phyloP scores from a whole-genome alignment of 2,113 vertebrate species.

The Mellivora capensis region DNA sequence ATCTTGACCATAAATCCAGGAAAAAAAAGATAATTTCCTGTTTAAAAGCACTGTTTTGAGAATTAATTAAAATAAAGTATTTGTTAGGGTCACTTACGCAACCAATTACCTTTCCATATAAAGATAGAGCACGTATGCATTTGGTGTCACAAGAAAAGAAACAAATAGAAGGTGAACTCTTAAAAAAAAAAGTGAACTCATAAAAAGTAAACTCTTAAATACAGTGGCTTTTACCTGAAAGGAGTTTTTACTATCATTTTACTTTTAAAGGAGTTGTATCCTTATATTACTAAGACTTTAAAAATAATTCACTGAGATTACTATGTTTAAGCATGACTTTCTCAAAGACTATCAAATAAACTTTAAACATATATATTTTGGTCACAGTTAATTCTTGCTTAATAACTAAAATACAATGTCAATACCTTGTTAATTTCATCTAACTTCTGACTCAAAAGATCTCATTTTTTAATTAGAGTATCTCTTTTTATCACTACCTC shows the following conservation, averaged over 20 bases:
- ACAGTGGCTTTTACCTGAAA: background rate
- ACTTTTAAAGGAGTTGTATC: background rate
- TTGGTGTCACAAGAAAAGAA: background rate
- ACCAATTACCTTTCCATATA: background rate
- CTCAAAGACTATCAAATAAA: background rate
- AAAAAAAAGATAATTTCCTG: background rate
- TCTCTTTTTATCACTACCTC: background rate
- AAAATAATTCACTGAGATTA: background rate
- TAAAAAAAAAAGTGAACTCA: background rate
- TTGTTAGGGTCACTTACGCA: background rate
- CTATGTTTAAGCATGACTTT: background rate
- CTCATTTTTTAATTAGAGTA: background rate
- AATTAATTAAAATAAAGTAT: conserved; percentile 27
- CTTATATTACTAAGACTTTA: background rate
- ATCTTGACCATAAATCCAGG: background rate
- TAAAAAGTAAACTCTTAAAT: background rate
- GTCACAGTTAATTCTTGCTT: background rate
- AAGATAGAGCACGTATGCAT: background rate
- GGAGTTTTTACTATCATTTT: background rate
- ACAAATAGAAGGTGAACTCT: background rate
- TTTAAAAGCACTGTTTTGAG: background rate
- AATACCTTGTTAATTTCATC: background rate
- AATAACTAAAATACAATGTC: background rate
- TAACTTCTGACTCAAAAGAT: conserved; percentile 38
- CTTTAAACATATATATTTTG: background rate